phyloP scores from a whole-genome alignment of 2,113 vertebrate genomes.

The Odocoileus hemionus region DNA sequence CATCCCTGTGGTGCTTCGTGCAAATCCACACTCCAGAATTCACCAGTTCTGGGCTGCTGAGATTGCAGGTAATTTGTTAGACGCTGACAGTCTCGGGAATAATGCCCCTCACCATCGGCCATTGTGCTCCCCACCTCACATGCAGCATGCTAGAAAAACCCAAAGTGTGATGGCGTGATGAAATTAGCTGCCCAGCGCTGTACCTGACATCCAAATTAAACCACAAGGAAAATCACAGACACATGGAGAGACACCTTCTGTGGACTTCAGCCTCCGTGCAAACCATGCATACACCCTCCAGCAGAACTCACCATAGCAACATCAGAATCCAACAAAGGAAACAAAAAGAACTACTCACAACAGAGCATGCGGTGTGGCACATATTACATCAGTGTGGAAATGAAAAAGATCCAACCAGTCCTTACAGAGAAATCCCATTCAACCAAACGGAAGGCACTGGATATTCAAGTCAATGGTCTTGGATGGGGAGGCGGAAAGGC shows the following conservation, averaged over 20 bases:
- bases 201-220: background rate
- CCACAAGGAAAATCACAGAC: rapidly evolving
- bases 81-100: rapidly evolving
- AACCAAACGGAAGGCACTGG: background rate
- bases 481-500: background rate
- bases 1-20: background rate
- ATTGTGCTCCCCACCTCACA: background rate
- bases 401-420: background rate
- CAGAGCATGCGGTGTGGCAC: rapidly evolving
- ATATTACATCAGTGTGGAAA: rapidly evolving
- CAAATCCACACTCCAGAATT: background rate
- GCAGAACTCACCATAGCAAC: background rate
- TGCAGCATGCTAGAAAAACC: rapidly evolving
- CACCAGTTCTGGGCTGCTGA: background rate
- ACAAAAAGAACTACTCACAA: background rate
- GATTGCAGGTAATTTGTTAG: background rate
- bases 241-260: rapidly evolving
- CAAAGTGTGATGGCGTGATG: rapidly evolving
- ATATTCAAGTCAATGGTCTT: background rate
- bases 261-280: background rate
- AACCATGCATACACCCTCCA: background rate
- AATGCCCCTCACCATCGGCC: rapidly evolving
- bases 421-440: background rate
- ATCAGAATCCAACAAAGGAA: background rate
- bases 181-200: rapidly evolving